Base-by-base conservation (phyloP, 2,888 invertebrate species). In the Drosophila diplacantha region DNA sequence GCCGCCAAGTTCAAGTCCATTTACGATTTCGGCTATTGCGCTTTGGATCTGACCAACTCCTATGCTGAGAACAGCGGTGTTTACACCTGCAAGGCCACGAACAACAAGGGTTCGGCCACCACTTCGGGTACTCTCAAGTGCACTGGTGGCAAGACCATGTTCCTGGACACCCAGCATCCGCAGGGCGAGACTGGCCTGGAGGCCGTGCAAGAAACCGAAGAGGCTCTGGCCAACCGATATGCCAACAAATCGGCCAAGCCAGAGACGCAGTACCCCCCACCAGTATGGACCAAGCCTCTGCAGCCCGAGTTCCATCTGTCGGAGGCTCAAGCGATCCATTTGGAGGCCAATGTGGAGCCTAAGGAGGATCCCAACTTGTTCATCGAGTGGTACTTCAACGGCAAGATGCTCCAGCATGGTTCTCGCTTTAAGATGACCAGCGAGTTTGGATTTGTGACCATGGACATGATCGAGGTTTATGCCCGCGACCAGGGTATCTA, bases 1-100 rank as follows among this genome's bases (percentile, higher is more conserved):
- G 98, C 96, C 29, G 93, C 97, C 49, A 93, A 97, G 86, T 98
- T 94, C 87, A 96, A 96, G 89, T 94, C 95, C 26, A 95, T 94
- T 16, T 96, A 97, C 85, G 99, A 99, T 87, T 99, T 99, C 88
- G 99, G 99, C 59, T 97, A 95, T 85, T 96, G 98, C 11, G 93
- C 97, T 16, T 90, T 99, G 79, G 97, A 98, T 85, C 92, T 98
- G 69, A 93, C 91, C 56, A 95, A 95, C 74, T 92, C 94, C 0
- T 96, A 97, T 84, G 94, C 95, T 70, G 96, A 97, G 89, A 97
- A 98, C 89, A 96, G 96, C 56, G 98, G 97, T 49, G 92, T 97
- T 69, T 96, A 96, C 80, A 96, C 95, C 31, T 96, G 96, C 85
- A 95, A 94, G 88, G 96, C 96, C 16, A 95, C 93, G 2, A 97